Conservation (phyloP, 2,888 invertebrate genomes). For the Baccha elongata region DNA sequence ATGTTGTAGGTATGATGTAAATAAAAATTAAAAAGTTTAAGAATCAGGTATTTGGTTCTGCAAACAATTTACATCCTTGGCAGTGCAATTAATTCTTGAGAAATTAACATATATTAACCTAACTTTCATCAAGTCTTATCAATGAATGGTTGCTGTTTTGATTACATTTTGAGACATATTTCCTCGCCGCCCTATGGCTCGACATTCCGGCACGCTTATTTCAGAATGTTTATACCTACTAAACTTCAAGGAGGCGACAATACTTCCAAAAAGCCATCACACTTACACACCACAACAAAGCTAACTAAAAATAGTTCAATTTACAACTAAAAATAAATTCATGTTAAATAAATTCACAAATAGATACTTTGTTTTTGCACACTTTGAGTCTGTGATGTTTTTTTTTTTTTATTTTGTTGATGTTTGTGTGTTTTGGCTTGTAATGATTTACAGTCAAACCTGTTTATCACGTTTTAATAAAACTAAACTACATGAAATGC, state of each 20-base stretch:
- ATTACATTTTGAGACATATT: too few species aligned
- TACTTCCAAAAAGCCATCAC: conserved; percentile 6
- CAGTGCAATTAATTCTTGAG: too few species aligned
- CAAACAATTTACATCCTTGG: too few species aligned
- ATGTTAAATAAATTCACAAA: conserved; percentile 66
- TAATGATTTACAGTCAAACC: conserved; percentile 20
- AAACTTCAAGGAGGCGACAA: background rate
- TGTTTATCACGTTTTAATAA: conserved; percentile 12
- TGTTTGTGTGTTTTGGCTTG: conserved; percentile 17
- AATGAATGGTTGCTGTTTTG: too few species aligned
- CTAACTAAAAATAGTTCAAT: conserved; percentile 61
- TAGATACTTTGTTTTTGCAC: conserved; percentile 62
- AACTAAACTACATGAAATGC: too few species aligned
- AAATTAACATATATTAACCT: too few species aligned
- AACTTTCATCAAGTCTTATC: too few species aligned
- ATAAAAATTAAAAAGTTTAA: too few species aligned
- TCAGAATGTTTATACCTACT: background rate
- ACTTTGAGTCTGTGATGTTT: conserved; percentile 20
- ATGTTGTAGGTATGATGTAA: too few species aligned
- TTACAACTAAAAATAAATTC: conserved; percentile 58
- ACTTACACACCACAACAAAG: conserved; percentile 51
- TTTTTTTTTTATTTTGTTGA: background rate
- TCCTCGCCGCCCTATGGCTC: too few species aligned
- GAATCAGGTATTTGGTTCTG: too few species aligned
- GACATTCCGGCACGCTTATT: too few species aligned